These are phyloP conservation scores for Aricia agestis DNA, from an alignment of 1,140 invertebrate genomes.

Conservation along the genomic window DNA sequence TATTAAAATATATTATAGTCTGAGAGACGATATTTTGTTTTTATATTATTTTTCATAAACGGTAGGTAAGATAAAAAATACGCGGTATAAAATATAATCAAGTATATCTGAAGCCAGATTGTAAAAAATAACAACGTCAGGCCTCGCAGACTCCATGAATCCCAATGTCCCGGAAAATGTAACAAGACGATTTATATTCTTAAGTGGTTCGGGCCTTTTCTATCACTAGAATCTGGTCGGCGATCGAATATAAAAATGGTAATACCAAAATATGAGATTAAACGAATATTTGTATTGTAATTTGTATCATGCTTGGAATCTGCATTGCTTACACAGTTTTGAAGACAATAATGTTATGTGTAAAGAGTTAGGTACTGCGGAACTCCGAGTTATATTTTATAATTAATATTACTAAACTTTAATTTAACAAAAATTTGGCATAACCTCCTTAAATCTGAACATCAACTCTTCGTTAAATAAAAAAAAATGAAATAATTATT, in stretches of 20 bases:
- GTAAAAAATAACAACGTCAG: slow-evolving; percentile 49
- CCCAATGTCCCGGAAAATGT: slow-evolving; percentile 73
- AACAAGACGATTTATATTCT: slow-evolving; percentile 74
- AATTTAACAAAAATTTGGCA: no score
- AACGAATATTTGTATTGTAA: background rate
- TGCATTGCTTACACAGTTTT: no score
- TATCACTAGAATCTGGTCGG: slow-evolving; percentile 62
- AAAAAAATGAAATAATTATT: no score
- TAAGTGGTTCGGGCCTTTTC: slow-evolving; percentile 51
- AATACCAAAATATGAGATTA: slow-evolving; percentile 10
- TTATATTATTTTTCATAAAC: background rate
- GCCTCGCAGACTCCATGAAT: slow-evolving; percentile 70
- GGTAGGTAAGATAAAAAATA: background rate
- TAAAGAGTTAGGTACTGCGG: no score
- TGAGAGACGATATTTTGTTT: background rate
- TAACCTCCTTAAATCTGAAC: no score
- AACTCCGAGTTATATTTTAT: no score
- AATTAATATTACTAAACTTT: no score
- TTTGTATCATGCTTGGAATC: no score
- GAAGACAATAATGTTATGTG: no score
- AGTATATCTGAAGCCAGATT: slow-evolving; percentile 17
- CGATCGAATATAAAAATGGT: slow-evolving; percentile 20
- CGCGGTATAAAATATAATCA: background rate
- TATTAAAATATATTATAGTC: no score
- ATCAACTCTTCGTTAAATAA: no score